Evolutionary conservation across 37 sponge, comb jelly and placozoan species (phyloP).

Genomic region (Mnemiopsis leidyi): DNA sequence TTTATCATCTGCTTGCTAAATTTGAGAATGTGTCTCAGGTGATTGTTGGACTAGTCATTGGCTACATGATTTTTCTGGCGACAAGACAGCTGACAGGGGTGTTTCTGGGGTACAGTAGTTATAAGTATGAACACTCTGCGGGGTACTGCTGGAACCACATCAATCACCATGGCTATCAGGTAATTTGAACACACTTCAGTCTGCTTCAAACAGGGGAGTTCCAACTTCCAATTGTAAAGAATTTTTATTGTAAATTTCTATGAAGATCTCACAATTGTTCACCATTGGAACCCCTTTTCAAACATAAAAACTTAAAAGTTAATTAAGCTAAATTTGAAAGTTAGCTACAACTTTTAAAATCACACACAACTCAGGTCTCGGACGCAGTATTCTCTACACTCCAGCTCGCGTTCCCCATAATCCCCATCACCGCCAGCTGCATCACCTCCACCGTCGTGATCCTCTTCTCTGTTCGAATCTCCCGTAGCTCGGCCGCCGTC

Average conservation of each 20-base stretch:
- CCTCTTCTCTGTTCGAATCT: neutral
- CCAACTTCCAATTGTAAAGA: neutral
- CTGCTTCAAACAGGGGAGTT: too few species aligned
- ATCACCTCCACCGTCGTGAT: neutral
- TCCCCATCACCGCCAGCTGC: slow-evolving; percentile 36
- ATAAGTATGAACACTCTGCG: neutral
- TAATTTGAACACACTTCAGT: too few species aligned
- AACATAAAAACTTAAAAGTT: too few species aligned
- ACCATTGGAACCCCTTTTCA: too few species aligned
- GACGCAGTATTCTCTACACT: slow-evolving; percentile 25
- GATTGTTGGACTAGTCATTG: neutral
- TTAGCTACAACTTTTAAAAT: neutral
- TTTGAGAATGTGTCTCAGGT: too few species aligned
- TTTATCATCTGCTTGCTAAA: too few species aligned
- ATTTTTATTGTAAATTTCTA: neutral
- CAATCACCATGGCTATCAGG: neutral
- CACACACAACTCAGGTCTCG: neutral
- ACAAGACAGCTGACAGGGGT: neutral
- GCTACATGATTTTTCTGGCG: neutral
- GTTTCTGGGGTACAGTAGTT: neutral
- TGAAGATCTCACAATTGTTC: too few species aligned
- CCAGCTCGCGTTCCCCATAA: slow-evolving; percentile 54
- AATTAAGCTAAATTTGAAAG: neutral
- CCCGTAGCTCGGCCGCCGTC: neutral
- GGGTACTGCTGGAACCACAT: slow-evolving; percentile 58